Evolutionary conservation across 2,888 invertebrate species (phyloP).

Genomic region (Acronicta aceris): DNA sequence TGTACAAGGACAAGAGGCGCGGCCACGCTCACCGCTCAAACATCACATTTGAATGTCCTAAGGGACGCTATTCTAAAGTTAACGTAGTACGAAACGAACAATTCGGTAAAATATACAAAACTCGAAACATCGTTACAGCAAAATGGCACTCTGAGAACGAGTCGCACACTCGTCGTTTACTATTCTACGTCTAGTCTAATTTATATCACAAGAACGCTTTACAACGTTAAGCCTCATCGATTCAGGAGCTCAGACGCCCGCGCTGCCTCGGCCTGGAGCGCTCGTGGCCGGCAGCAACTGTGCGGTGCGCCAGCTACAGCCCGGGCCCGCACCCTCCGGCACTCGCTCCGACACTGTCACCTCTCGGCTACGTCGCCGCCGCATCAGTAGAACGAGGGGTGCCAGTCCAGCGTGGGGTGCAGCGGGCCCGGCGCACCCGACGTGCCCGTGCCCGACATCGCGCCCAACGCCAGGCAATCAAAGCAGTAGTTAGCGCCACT

Average conservation of each 20-base stretch:
- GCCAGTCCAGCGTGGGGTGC: constrained; percentile 86
- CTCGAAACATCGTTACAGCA: constrained; percentile 76
- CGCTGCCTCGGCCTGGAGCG: constrained; percentile 47
- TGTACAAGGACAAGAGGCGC: constrained; percentile 54
- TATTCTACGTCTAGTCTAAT: constrained; percentile 81
- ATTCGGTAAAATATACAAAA: constrained; percentile 70
- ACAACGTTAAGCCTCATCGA: constrained; percentile 80
- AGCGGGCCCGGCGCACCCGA: constrained; percentile 73
- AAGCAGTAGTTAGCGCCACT: constrained; percentile 96
- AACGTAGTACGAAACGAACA: constrained; percentile 69
- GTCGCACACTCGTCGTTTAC: constrained; percentile 76
- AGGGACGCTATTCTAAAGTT: constrained; percentile 71
- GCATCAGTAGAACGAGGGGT: constrained; percentile 89
- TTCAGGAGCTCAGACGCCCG: constrained; percentile 59
- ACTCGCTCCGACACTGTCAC: constrained; percentile 53
- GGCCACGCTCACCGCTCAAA: constrained; percentile 51
- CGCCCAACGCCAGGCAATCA: constrained; percentile 92
- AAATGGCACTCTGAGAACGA: constrained; percentile 85
- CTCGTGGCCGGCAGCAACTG: constrained; percentile 30
- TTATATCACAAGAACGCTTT: constrained; percentile 87
- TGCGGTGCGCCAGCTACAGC: constrained; percentile 10
- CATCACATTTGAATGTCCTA: constrained; percentile 76
- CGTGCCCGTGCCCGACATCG: constrained; percentile 53
- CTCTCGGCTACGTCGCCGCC: constrained; percentile 54
- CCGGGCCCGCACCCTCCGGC: constrained; percentile 36